phyloP scores from a whole-genome alignment of 2,888 invertebrate species.

The Enoplolaimus lenunculus region DNA sequence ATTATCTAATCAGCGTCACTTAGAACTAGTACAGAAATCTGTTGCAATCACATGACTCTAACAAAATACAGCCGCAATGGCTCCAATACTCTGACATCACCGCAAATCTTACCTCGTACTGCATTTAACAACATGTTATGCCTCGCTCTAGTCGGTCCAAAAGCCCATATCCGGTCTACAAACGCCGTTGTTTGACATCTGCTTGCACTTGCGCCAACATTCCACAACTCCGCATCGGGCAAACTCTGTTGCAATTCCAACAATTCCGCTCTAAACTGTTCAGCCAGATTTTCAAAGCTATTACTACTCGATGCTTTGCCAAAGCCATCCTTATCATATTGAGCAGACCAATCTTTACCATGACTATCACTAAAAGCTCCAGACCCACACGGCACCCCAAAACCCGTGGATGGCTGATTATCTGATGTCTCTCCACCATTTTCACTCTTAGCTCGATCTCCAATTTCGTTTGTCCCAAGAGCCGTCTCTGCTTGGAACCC shows the following conservation, averaged over 20 bases:
- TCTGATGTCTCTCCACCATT: background rate
- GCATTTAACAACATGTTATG: conserved; percentile 75
- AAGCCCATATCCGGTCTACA: conserved; percentile 59
- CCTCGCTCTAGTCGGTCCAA: conserved; percentile 75
- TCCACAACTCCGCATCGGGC: background rate
- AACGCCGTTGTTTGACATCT: background rate
- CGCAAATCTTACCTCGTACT: conserved; percentile 50
- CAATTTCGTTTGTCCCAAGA: background rate
- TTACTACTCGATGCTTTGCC: background rate
- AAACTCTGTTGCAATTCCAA: background rate
- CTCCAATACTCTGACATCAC: too few relatives aligned
- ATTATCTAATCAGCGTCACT: too few relatives aligned
- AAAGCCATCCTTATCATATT: background rate
- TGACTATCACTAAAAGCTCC: background rate
- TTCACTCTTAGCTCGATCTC: conserved; percentile 12
- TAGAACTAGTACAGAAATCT: too few relatives aligned
- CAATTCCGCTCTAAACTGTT: background rate
- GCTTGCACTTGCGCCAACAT: background rate
- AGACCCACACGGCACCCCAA: too few relatives aligned
- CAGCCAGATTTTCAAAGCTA: background rate
- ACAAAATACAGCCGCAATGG: too few relatives aligned
- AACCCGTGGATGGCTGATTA: too few relatives aligned
- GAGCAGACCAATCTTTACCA: background rate
- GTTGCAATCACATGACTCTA: too few relatives aligned
- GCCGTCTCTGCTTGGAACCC: too few relatives aligned